Evolutionary conservation across 2,888 invertebrate genomes (phyloP), one percentile per base, ranked within the genome.

Genomic region (Sinodicranocentrus sp.): DNA sequence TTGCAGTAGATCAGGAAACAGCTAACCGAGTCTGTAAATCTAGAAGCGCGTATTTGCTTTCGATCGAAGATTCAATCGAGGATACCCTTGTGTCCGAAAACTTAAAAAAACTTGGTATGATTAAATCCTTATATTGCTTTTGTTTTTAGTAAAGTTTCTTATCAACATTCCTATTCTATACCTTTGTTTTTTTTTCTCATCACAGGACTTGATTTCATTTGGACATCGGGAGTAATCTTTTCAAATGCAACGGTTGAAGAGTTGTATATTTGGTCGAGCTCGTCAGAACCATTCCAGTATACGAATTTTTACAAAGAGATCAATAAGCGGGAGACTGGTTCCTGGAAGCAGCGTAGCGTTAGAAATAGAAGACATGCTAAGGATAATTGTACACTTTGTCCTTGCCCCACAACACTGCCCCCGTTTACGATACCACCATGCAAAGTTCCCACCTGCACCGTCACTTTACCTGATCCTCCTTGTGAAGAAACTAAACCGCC

Each of bases 221-320:
- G 75, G 75, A 52, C 65, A 23, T 63, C 63, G 0, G 75, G 65
- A n/a, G 65, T 65, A 17, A 39, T 21, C 1, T 75, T 28, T 28
- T 63, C 75, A 15, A 75, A 75, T 23, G 26, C 63, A 1, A 75
- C 52, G 1, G 33, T 75, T 15, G 48, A 63, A 10, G 63, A 75
- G 13, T 26, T 63, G 1, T 19, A 43, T 5, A 6, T 52, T 0
- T 75, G 65, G 75, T n/a, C 65, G 6, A 17, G 65, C 15, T 33
- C 52, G 1, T 10, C 2, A 0, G 8, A 52, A 15, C 63, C 48
- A 5, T 21, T 75, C 23, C 13, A 26, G 1, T 73, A 59, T 17
- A n/a, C 26, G 21, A 67, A 67, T 21, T 67, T 67, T n/a, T n/a
- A n/a, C n/a, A n/a, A n/a, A n/a, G n/a, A n/a, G n/a, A n/a, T n/a